Base-by-base conservation (phyloP, 1,140 invertebrate species). In the Halictus rubicundus region DNA sequence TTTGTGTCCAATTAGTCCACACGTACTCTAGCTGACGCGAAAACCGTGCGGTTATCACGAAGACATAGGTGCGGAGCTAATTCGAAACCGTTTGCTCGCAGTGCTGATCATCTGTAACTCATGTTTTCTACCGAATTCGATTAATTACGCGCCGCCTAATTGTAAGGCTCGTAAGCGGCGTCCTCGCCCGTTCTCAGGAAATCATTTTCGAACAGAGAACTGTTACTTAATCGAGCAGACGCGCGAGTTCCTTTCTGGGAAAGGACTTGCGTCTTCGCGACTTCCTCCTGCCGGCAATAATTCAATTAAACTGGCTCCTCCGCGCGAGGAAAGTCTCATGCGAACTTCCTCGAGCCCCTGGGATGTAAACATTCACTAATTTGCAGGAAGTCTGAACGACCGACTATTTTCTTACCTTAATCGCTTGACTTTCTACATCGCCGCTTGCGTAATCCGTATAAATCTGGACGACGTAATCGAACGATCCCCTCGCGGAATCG, bases 341-440 rank as follows among this genome's bases (percentile, higher is more conserved):
- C 66, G 57, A 85, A 81, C 77, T 85, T 85, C 60, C 65, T 68
- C 39, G 49, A 65, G 60, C 12, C 46, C 68, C 21, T 32, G 60
- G 9, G 46, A 46, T 57, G 27, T 68, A 59, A 64, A 72, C 66
- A 57, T 65, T 52, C 39, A 49, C 76, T 65, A 81, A 85, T 85
- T 69, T 57, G 64, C 74, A 76, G 74, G 74, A 76, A 74, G 72
- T 74, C 46, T 32, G 37, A 46, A 52, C 72, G 27, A 74, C 39
- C 39, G 49, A 23, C 63, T 52, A 25, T 59, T 68, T 68, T 46
- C 54, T 76, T 37, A 32, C 68, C 83, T 85, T 87, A 81, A 86
- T 86, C 78, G 77, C 66, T 63, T 46, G 70, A 86, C 85, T 87
- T 87, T 87, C 84, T 86, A 86, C 81, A 42, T 4, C 14, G 49